Conservation (phyloP, 2,888 invertebrate genomes). For the Sesia apiformis region DNA sequence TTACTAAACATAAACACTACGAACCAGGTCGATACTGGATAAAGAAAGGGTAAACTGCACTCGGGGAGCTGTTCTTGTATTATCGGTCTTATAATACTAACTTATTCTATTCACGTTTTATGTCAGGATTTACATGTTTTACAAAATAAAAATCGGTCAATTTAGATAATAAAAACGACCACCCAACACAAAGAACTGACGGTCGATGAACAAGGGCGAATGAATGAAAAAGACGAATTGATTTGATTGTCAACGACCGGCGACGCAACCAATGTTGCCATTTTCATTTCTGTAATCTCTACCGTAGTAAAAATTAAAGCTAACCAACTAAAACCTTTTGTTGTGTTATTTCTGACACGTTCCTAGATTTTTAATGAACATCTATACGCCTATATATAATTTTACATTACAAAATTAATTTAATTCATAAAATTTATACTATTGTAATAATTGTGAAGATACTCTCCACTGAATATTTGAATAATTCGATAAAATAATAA, state of each 20-base stretch:
- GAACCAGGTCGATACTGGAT: constrained; percentile 27
- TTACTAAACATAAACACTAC: constrained; percentile 54
- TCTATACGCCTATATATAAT: no score
- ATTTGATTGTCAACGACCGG: constrained; percentile 1
- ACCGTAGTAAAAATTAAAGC: no score
- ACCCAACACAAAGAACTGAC: constrained; percentile 4
- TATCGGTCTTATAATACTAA: constrained; percentile 6
- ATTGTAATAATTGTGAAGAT: no score
- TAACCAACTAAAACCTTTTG: no score
- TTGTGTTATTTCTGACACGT: no score
- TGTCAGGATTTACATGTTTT: constrained; percentile 41
- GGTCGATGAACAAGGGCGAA: constrained; percentile 23
- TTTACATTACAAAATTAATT: no score
- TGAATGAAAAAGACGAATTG: constrained; percentile 4
- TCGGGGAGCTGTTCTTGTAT: not conserved
- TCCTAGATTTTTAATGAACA: no score
- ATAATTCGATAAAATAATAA: no score
- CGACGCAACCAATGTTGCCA: constrained; percentile 2
- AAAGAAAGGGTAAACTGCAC: not conserved
- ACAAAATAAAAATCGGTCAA: constrained; percentile 7
- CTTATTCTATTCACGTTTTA: constrained; percentile 25
- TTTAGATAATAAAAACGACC: constrained; percentile 10
- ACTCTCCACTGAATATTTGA: no score
- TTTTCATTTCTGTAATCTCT: no score
- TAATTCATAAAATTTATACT: no score